Percentiles rank a stretch among this genome's conserved stretches.
phyloP scores from a whole-genome alignment of 2,113 vertebrate genomes.

The Oxyura jamaicensis region DNA sequence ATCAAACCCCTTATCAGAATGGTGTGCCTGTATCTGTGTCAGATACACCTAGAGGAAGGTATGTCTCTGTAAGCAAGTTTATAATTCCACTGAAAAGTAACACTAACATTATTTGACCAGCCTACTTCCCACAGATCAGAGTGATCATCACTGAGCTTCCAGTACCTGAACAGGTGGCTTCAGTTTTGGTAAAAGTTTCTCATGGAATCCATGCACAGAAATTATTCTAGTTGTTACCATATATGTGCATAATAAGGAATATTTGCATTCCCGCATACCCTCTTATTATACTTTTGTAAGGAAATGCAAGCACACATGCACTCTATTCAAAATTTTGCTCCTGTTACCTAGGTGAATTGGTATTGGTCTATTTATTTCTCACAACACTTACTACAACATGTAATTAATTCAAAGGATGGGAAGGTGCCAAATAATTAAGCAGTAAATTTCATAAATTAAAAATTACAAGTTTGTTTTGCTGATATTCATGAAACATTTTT shows the following conservation, averaged over 20 bases:
- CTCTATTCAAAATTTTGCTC: background rate
- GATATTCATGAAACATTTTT: background rate
- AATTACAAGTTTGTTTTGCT: background rate
- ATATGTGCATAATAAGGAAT: background rate
- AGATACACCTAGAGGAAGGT: background rate
- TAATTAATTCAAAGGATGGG: background rate
- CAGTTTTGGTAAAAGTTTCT: background rate
- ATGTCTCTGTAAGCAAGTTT: background rate
- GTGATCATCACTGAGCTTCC: background rate
- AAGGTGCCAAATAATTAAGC: background rate
- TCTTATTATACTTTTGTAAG: background rate
- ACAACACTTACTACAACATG: background rate
- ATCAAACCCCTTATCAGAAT: background rate
- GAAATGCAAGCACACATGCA: background rate
- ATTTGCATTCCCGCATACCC: background rate
- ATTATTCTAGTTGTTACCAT: background rate
- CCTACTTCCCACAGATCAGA: background rate
- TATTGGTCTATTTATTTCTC: background rate
- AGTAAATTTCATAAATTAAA: conserved; percentile 22
- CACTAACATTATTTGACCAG: background rate
- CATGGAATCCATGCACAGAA: background rate
- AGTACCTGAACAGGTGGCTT: background rate
- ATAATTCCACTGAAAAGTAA: background rate
- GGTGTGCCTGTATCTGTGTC: background rate
- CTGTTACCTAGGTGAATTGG: background rate